Base-by-base conservation (phyloP, 1,140 invertebrate species). In the Pogonomyrmex californicus region DNA sequence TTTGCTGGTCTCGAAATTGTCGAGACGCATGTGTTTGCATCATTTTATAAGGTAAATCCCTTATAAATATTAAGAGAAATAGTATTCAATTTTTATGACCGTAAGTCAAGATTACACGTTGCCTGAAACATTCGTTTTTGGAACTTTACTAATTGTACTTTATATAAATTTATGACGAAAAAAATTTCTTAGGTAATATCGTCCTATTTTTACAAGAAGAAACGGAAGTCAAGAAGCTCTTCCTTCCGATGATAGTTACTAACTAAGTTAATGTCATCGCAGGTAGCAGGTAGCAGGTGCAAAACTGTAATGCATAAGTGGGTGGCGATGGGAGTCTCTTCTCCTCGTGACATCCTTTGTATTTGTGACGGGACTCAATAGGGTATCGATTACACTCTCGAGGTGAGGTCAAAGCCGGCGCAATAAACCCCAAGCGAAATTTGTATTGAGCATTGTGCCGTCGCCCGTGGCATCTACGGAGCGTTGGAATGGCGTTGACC, bases 391-490 rank as follows among this genome's bases (percentile, higher is more conserved):
- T 76, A 65, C 60, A 65, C 47, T 79, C 23, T 78, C 62, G 47
- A 63, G 54, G 83, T 58, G 60, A 54, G 38, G 71, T 85, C 82
- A 83, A 83, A 73, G n/a, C 41, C 12, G 51, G 41, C n/a, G 54
- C 79, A 83, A 83, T 75, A 83, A 83, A 83, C 56, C 17, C n/a
- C 10, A 33, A 44, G 30, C 79, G 12, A 83, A 73, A 83, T 83
- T 83, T 83, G 38, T 83, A 75, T 75, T 47, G 66, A 71, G 23
- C 36, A 82, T 82, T 82, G 66, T 73, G 30, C 3, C 30, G 51
- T 23, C 30, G 36, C 12, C 14, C 30, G 41, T n/a, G 41, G 17
- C 30, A 5, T 58, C 54, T 38, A 17, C 17, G 17, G 3, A 41
- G n/a, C 58, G 41, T 75, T 41, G 33, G 36, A 73, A 60, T 14